Conservation (phyloP, 1,140 invertebrate genomes). For the Euura lappo region DNA sequence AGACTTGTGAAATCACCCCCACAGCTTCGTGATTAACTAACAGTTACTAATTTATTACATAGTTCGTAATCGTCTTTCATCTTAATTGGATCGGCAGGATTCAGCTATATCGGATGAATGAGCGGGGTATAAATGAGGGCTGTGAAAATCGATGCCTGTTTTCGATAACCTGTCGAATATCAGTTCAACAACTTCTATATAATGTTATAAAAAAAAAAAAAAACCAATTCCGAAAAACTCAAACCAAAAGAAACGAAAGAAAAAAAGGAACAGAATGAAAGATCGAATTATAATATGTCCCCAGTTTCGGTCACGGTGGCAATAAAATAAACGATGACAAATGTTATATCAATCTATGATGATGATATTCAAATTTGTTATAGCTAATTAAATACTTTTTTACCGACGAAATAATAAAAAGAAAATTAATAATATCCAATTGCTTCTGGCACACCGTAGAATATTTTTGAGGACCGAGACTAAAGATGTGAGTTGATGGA, state of each 20-base stretch:
- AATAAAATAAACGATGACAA: neutral
- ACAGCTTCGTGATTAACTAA: constrained; percentile 1
- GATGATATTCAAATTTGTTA: constrained; percentile 1
- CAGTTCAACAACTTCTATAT: neutral
- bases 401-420: neutral
- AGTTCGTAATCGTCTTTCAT: neutral
- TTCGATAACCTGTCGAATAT: neutral
- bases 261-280: neutral
- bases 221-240: neutral
- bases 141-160: constrained; percentile 5
- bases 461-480: constrained; percentile 2
- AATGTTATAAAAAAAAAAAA: neutral
- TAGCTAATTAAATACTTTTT: neutral
- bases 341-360: neutral
- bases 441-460: neutral
- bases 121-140: neutral
- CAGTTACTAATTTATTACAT: neutral
- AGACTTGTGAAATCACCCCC: neutral
- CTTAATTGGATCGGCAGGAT: neutral
- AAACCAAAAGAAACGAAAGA: neutral
- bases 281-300: neutral
- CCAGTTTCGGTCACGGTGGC: neutral
- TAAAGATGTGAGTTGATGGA: neutral
- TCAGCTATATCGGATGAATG: neutral
- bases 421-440: too few species aligned